Base-by-base conservation (phyloP, 2,888 invertebrate species). In the Agonopterix subpropinquella region DNA sequence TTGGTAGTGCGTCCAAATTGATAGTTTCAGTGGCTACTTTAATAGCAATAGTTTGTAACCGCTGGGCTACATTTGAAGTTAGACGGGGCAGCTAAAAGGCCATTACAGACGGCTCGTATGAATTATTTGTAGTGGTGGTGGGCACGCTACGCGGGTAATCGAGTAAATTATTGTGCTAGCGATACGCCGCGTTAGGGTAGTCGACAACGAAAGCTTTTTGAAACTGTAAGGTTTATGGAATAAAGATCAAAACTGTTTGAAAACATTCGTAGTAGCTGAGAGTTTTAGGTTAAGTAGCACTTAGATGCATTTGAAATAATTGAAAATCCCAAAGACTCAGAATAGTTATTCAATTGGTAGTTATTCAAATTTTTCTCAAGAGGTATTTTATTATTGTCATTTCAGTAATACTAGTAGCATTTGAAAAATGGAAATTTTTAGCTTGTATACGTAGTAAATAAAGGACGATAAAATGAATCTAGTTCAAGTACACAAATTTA, bases 21-120 rank as follows among this genome's bases (percentile, higher is more conserved):
- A 70, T 74, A 73, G 72, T 74, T 77, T 70, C 66, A 76, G 66
- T 67, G 70, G 68, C 65, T 65, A 67, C 68, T 76, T 76, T 72
- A 75, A 75, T 70, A 70, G 70, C 66, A 66, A 68, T 75, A 78
- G 76, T 80, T 77, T 70, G 72, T 73, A 66, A 67, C 58, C 28
- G 28, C 28, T 28, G 59, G 81, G 82, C 81, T 76, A 79, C 77
- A 71, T 84, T 82, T 72, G 75, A 79, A 84, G 80, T 82, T 83
- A 75, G 76, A 70, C 70, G 72, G 28, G 59, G 66, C 78, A 77
- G 79, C 82, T 84, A 85, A 86, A 85, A 85, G 82, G 80, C 80
- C 75, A 85, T 84, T 83, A 85, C 76, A 70, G 72, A 74, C 77
- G 74, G 77, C 68, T 67, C 68, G 67, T 79, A 84, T 87, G 85